These are phyloP conservation scores for Gila orcuttii DNA, from an alignment of 2,113 vertebrate species.

Conservation along the genomic window DNA sequence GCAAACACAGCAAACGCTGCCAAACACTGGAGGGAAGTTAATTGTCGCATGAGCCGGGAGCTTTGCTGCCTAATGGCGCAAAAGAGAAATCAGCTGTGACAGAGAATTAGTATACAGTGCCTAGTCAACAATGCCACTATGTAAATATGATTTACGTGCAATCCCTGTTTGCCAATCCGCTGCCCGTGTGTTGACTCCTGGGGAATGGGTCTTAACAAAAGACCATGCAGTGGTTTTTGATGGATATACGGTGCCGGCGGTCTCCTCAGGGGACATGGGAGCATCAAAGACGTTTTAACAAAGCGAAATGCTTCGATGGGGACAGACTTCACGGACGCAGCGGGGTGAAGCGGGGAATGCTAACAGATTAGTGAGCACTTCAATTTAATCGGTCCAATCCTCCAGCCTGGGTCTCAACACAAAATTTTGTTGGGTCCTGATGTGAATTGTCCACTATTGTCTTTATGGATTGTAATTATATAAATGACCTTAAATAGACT, in stretches of 20 bases:
- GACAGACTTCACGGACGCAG: not conserved
- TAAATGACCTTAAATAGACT: not conserved
- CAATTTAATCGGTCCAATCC: conserved; percentile 66
- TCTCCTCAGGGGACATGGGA: conserved; percentile 20
- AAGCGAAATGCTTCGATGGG: not conserved
- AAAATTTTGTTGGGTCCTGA: conserved; percentile 54
- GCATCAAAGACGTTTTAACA: conserved; percentile 30
- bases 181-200: conserved; percentile 16
- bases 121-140: conserved; percentile 42
- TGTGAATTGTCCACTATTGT: not conserved
- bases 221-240: conserved; percentile 25
- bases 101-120: conserved; percentile 53
- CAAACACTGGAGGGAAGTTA: conserved; percentile 61
- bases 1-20: conserved; percentile 59
- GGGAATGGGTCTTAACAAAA: conserved; percentile 34
- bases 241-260: conserved; percentile 13
- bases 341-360: conserved; percentile 38
- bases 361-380: conserved; percentile 67
- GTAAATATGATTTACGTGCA: conserved; percentile 56
- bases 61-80: conserved; percentile 53
- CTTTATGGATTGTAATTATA: not conserved
- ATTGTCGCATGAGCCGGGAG: conserved; percentile 61
- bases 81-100: conserved; percentile 55
- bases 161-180: conserved; percentile 29
- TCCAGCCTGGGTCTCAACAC: conserved; percentile 37